Base-by-base conservation (phyloP, 2,888 invertebrate species). In the Sialis fuliginosa region DNA sequence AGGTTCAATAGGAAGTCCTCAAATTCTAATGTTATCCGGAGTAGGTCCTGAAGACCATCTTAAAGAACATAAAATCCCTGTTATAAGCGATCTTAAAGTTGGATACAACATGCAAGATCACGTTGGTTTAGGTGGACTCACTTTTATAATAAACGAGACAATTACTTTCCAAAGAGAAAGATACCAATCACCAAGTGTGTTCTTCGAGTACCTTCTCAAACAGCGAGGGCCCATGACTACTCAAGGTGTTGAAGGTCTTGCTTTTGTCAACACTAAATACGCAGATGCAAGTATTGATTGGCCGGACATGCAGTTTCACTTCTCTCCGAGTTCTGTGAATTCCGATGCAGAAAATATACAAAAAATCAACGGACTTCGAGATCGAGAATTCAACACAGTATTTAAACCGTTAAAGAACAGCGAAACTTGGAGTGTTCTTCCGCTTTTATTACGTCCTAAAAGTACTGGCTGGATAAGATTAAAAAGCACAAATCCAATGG, bases 21-120 rank as follows among this genome's bases (percentile, higher is more conserved):
- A 95, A 56, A 59, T 96, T 13, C 70, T 96, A 52, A 89, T 93
- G 90, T 61, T 95, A 6, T 90, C 89, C 46, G 95, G 95, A 0
- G 75, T 92, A 22, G 89, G 89, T 0, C 88, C 87, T 0, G 73
- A 72, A 3, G 81, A 84, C 9, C 86, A 89, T 58, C 65, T 89
- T 5, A 65, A 72, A 48, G 74, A 80, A 48, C 72, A 81, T 51
- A 75, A 72, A 5, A 86, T 91, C 51, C 81, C 83, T 0, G 72
- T 88, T 0, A 56, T 87, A 6, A 75, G 79, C 2, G 78, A 88
- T 61, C 62, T 86, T 1, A 80, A 81, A 56, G 88, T 89, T 0
- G 88, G 87, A 2, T 75, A 84, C 55, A 86, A 90, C 59, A 67
- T 91, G 44, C 90, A 91, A 61, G 90, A 91, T 58, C 90, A 91